Evolutionary conservation across 2,797 vertebrate species (phyloP), one percentile per base, ranked within the genome.

Genomic region (Acestrorhynchus altus): DNA sequence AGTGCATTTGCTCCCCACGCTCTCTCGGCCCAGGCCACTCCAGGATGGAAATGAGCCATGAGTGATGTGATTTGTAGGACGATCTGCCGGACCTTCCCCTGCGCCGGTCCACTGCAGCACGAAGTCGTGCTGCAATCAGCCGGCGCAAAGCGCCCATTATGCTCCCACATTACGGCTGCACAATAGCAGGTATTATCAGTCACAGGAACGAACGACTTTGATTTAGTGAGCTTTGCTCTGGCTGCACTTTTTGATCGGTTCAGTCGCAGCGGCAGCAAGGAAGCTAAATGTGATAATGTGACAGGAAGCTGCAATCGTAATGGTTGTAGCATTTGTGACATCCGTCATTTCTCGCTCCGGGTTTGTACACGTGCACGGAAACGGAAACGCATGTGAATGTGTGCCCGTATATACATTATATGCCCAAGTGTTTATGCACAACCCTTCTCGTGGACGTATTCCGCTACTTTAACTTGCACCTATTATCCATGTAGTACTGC

Each of bases 51-150:
- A 92, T 88, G 83, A 90, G 86, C 81, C 76, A 65, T 90, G 88
- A 92, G 87, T 88, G 86, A 90, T 90, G 83, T 81, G 87, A 90
- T 91, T 90, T 88, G 87, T 77, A 74, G 81, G 74, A 84, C 81
- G 81, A 81, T 86, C 88, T 83, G 79, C 81, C 49, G 69, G 80
- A 81, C 81, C 63, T 83, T 89, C 83, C 81, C 78, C 60, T 49
- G 40, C 78, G 76, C 76, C 72, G 22, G 60, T 78, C 78, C 82
- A 83, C 84, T 84, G 77, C 81, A 39, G 76, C 31, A 76, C 60
- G 60, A 67, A 74, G 74, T 67, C 74, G 54, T 47, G 72, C 66
- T 67, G 74, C 78, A 84, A 85, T 86, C 83, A 86, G 72, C 76
- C 81, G 78, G 68, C 47, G 79, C 82, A 83, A 84, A 71, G 81